Evolutionary conservation across 2,113 vertebrate genomes (phyloP).

Genomic region (Triplophysa rosa): DNA sequence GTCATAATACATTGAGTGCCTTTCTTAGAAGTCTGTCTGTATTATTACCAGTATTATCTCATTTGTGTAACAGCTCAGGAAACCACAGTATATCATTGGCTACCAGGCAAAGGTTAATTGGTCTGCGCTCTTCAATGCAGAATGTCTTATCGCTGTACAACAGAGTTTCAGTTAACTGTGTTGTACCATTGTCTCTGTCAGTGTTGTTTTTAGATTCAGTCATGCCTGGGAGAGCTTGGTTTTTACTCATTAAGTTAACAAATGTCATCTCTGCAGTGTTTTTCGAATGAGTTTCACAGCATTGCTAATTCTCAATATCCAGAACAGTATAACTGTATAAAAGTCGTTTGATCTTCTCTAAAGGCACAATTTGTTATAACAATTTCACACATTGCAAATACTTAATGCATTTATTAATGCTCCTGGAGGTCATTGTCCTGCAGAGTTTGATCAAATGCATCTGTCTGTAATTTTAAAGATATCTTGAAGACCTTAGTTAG

Average conservation of each 20-base stretch:
- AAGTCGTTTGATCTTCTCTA: too few relatives aligned
- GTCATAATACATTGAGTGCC: neutral
- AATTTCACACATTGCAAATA: too few relatives aligned
- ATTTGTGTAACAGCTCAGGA: slow-evolving; percentile 58
- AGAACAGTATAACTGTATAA: neutral
- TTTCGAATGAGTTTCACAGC: neutral
- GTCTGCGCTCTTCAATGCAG: neutral
- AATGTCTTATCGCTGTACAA: slow-evolving; percentile 24
- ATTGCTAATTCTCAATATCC: neutral
- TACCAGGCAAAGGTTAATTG: neutral
- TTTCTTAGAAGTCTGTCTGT: neutral
- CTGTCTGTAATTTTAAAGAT: too few relatives aligned
- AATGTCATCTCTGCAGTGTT: slow-evolving; percentile 1
- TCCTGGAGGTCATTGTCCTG: too few relatives aligned
- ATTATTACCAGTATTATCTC: slow-evolving; percentile 6
- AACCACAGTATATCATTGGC: slow-evolving; percentile 48
- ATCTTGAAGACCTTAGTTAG: too few relatives aligned
- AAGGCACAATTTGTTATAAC: too few relatives aligned
- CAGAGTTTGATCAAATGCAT: too few relatives aligned
- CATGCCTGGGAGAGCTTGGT: neutral
- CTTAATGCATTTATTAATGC: too few relatives aligned
- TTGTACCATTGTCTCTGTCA: slow-evolving; percentile 27
- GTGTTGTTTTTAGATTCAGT: slow-evolving; percentile 39
- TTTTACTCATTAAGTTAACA: neutral
- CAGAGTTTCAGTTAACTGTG: slow-evolving; percentile 27